Evolutionary conservation across 2,797 vertebrate genomes (phyloP), one percentile per base, ranked within the genome.

Genomic region (Pelobates cultripes): DNA sequence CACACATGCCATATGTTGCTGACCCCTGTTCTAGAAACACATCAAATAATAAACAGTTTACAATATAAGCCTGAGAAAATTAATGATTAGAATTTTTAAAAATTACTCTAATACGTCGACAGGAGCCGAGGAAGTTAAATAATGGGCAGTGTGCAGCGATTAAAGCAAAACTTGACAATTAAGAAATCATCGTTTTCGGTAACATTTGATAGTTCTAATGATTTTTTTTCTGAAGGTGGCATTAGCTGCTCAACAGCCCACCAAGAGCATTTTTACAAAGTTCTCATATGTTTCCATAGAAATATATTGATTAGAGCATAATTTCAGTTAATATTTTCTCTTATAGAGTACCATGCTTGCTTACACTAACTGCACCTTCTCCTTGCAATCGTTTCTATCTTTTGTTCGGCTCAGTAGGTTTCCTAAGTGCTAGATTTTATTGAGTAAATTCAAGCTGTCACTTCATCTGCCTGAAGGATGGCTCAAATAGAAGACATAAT

Each of bases 401-500:
- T 96, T 94, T 98, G 96, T 96, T 93, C 90, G 75, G 92, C 97
- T 97, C 95, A 94, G 93, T 97, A 96, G 95, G 93, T 97, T 95
- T 92, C 94, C 96, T 97, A 97, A 98, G 95, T 96, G 96, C 94
- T 92, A 90, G 89, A 80, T 95, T 97, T 98, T 98, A 99, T 99
- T 98, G 97, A 98, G 97, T 97, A 98, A 99, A 99, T 98, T 97
- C 96, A 94, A 96, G 92, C 96, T 99, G 98, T 99, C 98, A 98
- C 94, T 97, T 97, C 95, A 95, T 94, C 96, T 97, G 95, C 94
- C 95, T 96, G 94, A 94, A 94, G 96, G 97, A 99, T 99, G 96
- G 96, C 96, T 99, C 97, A 96, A 96, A 97, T 94, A 94, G 95
- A 97, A 96, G 96, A 96, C 96, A 98, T 98, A 98, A 98, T 98